A percentile compares a stretch with the other conserved stretches of the same genome.
Evolutionary conservation across 2,888 invertebrate genomes (phyloP).

Genomic region (Cerastis leucographa): DNA sequence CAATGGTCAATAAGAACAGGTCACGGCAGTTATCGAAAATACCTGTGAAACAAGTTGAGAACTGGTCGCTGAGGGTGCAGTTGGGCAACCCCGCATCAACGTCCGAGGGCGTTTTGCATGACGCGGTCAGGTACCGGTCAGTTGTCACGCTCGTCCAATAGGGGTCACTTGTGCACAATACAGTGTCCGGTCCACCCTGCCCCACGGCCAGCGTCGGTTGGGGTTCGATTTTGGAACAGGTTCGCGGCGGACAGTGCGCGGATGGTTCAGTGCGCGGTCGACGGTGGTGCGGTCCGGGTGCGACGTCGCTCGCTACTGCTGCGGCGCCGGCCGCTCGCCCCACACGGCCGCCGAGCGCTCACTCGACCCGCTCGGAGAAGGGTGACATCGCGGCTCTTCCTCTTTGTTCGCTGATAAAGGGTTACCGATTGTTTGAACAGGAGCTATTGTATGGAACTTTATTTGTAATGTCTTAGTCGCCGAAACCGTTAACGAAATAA

Average conservation of each 20-base stretch:
- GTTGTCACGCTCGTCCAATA: slow-evolving; percentile 79
- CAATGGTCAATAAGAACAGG: slow-evolving; percentile 71
- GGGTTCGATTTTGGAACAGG: slow-evolving; percentile 78
- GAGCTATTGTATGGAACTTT: slow-evolving; percentile 69
- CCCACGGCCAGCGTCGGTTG: slow-evolving; percentile 69
- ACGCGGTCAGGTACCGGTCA: slow-evolving; percentile 84
- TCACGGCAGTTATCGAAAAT: slow-evolving; percentile 79
- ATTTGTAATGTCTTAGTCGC: slow-evolving; percentile 63
- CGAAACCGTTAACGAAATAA: slow-evolving; percentile 40
- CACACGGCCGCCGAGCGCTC: slow-evolving; percentile 76
- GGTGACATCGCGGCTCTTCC: slow-evolving; percentile 87
- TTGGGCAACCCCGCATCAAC: slow-evolving; percentile 84
- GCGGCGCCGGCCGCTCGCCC: slow-evolving; percentile 77
- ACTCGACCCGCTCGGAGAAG: slow-evolving; percentile 83
- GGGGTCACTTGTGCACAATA: slow-evolving; percentile 87
- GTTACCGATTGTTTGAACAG: slow-evolving; percentile 78
- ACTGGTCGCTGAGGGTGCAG: slow-evolving; percentile 83
- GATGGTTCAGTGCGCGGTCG: slow-evolving; percentile 75
- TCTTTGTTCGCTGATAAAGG: slow-evolving; percentile 82
- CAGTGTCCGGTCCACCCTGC: slow-evolving; percentile 81
- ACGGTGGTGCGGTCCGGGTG: slow-evolving; percentile 88
- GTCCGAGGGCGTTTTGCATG: slow-evolving; percentile 86
- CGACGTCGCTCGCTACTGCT: slow-evolving; percentile 87
- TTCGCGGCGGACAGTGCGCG: slow-evolving; percentile 65
- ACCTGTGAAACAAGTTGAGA: slow-evolving; percentile 86